Evolutionary conservation across 1,140 invertebrate genomes (phyloP).

Genomic region (Pseudoatta argentina): DNA sequence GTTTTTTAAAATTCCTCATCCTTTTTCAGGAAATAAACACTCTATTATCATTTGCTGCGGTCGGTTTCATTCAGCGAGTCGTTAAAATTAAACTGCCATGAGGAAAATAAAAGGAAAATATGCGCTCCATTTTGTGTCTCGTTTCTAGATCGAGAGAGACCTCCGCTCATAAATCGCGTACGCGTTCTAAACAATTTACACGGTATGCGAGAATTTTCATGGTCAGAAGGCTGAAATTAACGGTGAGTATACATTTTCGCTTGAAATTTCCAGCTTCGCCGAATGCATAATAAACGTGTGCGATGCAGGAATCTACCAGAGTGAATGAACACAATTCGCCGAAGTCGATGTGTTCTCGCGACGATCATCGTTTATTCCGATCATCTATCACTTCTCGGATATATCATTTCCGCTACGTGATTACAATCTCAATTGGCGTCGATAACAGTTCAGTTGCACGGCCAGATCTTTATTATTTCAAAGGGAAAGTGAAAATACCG

Average conservation of each 20-base stretch:
- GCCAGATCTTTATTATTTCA: background rate
- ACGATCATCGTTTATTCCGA: slow-evolving; percentile 23
- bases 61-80: background rate
- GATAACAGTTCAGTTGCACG: background rate
- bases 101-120: background rate
- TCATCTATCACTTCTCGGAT: background rate
- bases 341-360: background rate
- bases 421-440: background rate
- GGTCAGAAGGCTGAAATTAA: slow-evolving; percentile 31
- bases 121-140: background rate
- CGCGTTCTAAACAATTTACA: slow-evolving; percentile 30
- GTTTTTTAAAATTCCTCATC: too few species aligned
- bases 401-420: slow-evolving; percentile 21
- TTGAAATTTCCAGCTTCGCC: slow-evolving; percentile 13
- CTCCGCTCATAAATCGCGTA: background rate
- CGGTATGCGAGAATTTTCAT: background rate
- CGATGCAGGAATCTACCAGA: background rate
- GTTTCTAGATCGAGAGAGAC: background rate
- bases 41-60: background rate
- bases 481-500: background rate
- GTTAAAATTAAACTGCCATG: slow-evolving; percentile 36
- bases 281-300: background rate
- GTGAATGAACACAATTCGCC: background rate
- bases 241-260: background rate
- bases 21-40: too few species aligned